Evolutionary conservation across 1,140 invertebrate species (phyloP).

Genomic region (Drosophila saltans): DNA sequence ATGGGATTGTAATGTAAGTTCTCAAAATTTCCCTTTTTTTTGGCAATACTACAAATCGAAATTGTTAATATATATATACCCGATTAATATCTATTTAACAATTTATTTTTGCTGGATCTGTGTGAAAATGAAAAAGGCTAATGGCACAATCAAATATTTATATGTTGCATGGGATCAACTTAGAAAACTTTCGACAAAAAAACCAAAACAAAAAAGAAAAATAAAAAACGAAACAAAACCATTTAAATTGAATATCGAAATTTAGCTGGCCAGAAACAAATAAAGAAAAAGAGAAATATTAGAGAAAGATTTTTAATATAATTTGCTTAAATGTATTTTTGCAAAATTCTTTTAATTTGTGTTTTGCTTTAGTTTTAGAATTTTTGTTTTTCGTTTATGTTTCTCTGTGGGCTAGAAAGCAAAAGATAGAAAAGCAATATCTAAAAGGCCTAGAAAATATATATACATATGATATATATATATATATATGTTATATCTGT

Average conservation of each 20-base stretch:
- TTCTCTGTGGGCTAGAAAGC: not conserved
- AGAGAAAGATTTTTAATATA: not conserved
- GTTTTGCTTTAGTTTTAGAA: not conserved
- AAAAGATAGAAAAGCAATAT: constrained; percentile 3
- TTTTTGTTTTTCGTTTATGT: not conserved
- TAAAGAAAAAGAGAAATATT: not conserved
- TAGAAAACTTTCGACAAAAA: constrained; percentile 66
- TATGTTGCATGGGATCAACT: constrained; percentile 80
- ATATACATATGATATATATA: no score
- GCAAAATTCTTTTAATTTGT: not conserved
- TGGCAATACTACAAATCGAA: not conserved
- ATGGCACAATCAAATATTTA: constrained; percentile 68
- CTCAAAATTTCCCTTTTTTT: no score
- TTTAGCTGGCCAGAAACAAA: constrained; percentile 35
- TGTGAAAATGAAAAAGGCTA: constrained; percentile 46
- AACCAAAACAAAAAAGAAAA: constrained; percentile 42
- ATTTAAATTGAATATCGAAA: constrained; percentile 28
- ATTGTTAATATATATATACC: not conserved
- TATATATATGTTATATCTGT: not conserved
- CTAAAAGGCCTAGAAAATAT: not conserved
- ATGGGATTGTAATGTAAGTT: no score
- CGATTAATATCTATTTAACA: constrained; percentile 1
- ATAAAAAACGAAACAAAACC: not conserved
- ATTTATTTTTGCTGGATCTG: constrained; percentile 9
- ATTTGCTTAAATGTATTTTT: not conserved